A percentile compares a stretch with the other conserved stretches of the same genome.
phyloP scores from a whole-genome alignment of 2,113 vertebrate genomes.

The Lampris incognitus region DNA sequence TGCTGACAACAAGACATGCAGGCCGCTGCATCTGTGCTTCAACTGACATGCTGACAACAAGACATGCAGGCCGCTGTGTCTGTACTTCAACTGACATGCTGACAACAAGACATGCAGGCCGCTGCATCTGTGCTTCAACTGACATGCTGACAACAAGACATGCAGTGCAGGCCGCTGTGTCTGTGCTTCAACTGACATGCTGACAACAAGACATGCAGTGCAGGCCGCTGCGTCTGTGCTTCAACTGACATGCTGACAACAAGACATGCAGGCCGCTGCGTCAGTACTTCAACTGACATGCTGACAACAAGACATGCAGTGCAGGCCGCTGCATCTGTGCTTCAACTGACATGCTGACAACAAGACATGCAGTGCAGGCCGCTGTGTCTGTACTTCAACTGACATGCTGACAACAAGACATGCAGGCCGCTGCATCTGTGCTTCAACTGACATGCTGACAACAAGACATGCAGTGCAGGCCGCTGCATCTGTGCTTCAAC shows the following conservation, averaged over 20 bases:
- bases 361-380: background rate
- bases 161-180: no score
- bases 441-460: constrained; percentile 47
- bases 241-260: constrained; percentile 46
- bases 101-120: constrained; percentile 14
- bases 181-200: constrained; percentile 36
- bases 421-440: no score
- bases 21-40: constrained; percentile 3
- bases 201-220: constrained; percentile 26
- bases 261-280: background rate
- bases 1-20: constrained; percentile 23
- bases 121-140: constrained; percentile 16
- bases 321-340: background rate
- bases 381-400: constrained; percentile 7
- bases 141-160: constrained; percentile 35
- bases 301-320: constrained; percentile 27
- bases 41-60: constrained; percentile 41
- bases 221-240: background rate
- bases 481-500: constrained; percentile 15
- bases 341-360: constrained; percentile 46
- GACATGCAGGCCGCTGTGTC: no score
- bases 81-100: constrained; percentile 35
- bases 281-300: constrained; percentile 30
- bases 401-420: constrained; percentile 35
- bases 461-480: background rate